Evolutionary conservation across 2,888 invertebrate species (phyloP), one percentile per base, ranked within the genome.

Genomic region (Zaprionus obscuricornis): DNA sequence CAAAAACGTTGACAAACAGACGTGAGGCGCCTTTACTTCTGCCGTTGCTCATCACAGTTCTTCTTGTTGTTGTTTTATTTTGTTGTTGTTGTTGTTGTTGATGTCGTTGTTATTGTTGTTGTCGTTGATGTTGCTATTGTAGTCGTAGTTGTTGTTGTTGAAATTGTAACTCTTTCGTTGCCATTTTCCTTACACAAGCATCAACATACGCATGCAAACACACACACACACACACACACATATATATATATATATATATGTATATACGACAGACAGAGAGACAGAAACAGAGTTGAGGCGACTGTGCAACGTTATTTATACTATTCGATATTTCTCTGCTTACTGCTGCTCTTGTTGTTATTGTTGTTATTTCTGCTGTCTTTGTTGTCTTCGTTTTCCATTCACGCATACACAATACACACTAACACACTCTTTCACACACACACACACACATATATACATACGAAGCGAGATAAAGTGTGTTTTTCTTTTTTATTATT

Each of bases 1-100:
- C 75, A 78, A 85, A 78, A 85, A 69, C 79, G 72, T 83, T 56
- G 66, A 55, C 85, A 85, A 85, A 85, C 79, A 74, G 79, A 66
- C 79, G 58, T 59, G 73, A 78, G 66, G 63, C 74, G 72, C 72
- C 83, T 82, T 69, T 52, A 58, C 58, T 54, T 67, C 52, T 69
- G 55, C 63, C 74, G 63, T 74, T 73, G 39, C 58, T 70, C 63
- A 45, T 63, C 63, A 57, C 52, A 36, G 24, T 60, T 51, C 24
- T 36, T 51, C 34, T 24, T 24, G 17, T 47, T 46, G 7, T 14
- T 24, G 24, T 34, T 18, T 8, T 24, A 36, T 26, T 18, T 46
- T 7, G 11, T 22, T 11, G 10, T 49, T 57, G 50, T 47, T 46
- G 46, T 33, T 62, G 47, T 26, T 36, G 45, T 36, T 62, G 31